Conservation (phyloP, 2,113 vertebrate genomes). For the Callorhinus ursinus region DNA sequence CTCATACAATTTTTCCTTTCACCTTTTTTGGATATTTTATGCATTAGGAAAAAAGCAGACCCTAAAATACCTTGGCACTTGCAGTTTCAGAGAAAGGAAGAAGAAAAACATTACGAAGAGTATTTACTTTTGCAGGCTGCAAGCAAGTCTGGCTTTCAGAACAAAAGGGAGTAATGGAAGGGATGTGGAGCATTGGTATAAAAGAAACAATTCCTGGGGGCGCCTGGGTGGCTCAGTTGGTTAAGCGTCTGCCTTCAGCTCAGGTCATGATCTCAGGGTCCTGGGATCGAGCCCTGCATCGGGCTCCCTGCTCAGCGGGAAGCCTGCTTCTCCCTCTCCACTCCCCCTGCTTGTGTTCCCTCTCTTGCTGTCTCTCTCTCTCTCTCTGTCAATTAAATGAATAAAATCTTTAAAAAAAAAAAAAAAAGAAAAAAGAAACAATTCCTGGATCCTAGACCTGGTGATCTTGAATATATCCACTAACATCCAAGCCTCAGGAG, state of each 20-base stretch:
- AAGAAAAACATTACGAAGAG: not conserved
- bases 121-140: not conserved
- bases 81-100: not conserved
- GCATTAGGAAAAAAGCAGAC: not conserved
- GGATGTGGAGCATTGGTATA: not conserved
- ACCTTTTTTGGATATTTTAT: not conserved
- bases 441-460: not conserved
- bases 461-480: not conserved
- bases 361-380: too few species aligned
- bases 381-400: too few species aligned
- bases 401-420: too few species aligned
- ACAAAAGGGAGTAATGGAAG: not conserved
- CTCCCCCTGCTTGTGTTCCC: too few species aligned
- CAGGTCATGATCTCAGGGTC: too few species aligned
- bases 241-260: too few species aligned
- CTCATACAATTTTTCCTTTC: conserved; percentile 37
- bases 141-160: not conserved
- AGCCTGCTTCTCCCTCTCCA: too few species aligned
- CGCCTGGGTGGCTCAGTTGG: too few species aligned
- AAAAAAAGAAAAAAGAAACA: not conserved
- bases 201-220: not conserved
- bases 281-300: too few species aligned
- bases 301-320: too few species aligned
- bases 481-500: not conserved
- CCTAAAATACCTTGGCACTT: not conserved